Percentiles rank a stretch among this genome's conserved stretches.
Conservation (phyloP, 2,888 invertebrate species). For the Steinernema carpocapsae region DNA sequence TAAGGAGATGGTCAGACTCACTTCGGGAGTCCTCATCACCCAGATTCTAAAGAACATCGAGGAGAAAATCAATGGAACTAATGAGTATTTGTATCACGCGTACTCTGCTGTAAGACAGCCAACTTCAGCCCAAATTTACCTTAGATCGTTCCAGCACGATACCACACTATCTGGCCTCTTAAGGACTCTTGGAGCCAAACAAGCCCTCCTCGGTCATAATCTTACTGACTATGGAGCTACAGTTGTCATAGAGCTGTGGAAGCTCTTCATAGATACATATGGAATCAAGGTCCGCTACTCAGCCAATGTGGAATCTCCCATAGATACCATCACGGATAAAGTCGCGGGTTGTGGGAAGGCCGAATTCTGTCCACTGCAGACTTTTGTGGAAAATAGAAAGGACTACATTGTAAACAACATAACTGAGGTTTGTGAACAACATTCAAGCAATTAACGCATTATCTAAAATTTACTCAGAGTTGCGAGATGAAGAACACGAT, state of each 20-base stretch:
- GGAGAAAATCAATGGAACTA: neutral
- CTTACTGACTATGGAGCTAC: constrained; percentile 41
- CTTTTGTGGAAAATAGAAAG: neutral
- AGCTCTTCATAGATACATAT: neutral
- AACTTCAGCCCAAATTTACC: too few relatives aligned
- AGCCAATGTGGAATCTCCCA: neutral
- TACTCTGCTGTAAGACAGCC: constrained; percentile 23
- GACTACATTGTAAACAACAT: neutral
- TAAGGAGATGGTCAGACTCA: neutral
- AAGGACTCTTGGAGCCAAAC: constrained; percentile 36
- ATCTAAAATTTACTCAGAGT: too few relatives aligned
- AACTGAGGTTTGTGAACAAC: too few relatives aligned
- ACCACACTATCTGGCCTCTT: constrained; percentile 36
- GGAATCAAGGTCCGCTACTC: neutral
- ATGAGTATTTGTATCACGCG: neutral
- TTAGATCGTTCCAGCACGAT: constrained; percentile 38
- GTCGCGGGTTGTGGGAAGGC: neutral
- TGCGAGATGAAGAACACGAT: too few relatives aligned
- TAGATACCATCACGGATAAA: neutral
- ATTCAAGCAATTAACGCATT: too few relatives aligned
- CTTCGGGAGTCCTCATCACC: constrained; percentile 13
- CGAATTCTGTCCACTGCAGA: neutral
- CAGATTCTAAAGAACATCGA: neutral
- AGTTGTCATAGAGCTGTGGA: constrained; percentile 41
- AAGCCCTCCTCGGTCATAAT: constrained; percentile 26